Evolutionary conservation across 2,888 invertebrate genomes (phyloP).

Genomic region (Tetragonisca angustula): DNA sequence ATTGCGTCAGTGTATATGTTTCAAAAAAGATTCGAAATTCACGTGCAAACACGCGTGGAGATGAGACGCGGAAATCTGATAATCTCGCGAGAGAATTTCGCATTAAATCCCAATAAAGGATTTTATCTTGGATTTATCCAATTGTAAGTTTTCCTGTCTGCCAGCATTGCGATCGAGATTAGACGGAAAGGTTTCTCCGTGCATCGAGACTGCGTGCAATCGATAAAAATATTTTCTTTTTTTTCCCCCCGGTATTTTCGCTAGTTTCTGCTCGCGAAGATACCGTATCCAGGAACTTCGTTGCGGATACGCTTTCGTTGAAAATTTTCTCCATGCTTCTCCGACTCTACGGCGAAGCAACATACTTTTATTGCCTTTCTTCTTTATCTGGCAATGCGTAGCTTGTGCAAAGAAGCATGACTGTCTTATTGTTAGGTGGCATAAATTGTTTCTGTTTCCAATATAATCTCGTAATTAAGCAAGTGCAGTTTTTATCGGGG

Average conservation of each 20-base stretch:
- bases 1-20: not conserved
- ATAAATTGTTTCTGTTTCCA: not conserved
- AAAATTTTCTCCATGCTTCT: not conserved
- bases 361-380: not conserved
- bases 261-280: constrained; percentile 19
- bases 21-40: constrained; percentile 8
- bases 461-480: not conserved
- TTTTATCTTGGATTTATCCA: constrained; percentile 51
- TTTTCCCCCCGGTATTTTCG: not conserved
- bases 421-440: not conserved
- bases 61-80: constrained; percentile 41
- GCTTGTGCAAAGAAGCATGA: not conserved
- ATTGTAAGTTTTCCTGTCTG: constrained; percentile 49
- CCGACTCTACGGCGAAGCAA: not conserved
- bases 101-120: constrained; percentile 48
- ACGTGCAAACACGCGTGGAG: constrained; percentile 42
- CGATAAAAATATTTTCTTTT: constrained; percentile 25
- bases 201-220: not conserved
- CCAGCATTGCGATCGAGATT: constrained; percentile 17
- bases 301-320: constrained; percentile 23
- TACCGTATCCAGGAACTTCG: constrained; percentile 7
- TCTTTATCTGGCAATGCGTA: constrained; percentile 2
- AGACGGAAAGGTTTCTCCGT: constrained; percentile 45
- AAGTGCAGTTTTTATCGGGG: not conserved
- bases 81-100: constrained; percentile 44